Evolutionary conservation across 2,888 invertebrate genomes (phyloP), one percentile per base, ranked within the genome.

Genomic region (Empis livida): DNA sequence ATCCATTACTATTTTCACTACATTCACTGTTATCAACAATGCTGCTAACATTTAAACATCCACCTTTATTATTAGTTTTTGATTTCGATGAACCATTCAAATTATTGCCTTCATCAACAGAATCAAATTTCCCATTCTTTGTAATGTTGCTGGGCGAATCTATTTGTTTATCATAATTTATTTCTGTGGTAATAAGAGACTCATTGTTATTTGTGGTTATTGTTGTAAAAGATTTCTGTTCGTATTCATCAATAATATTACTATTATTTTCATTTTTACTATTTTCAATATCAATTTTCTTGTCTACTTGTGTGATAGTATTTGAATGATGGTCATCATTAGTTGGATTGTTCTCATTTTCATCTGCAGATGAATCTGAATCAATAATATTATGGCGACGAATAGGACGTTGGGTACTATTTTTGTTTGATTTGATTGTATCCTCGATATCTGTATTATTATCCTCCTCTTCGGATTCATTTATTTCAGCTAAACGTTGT

Each of bases 341-440:
- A 10, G 38, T 17, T 43, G 43, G 42, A 41, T 46, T 47, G 11
- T 9, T 39, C 10, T 4, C 37, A 10, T 23, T 45, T 35, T 48
- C 54, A 37, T 56, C 54, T 10, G 55, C 59, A 53, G 50, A 50
- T 6, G 62, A 63, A 57, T 67, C 65, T 46, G 67, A 67, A 57
- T 67, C 65, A 59, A 68, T 66, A 61, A 67, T 56, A 59, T 63
- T 64, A 56, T 55, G 56, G 53, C 64, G 64, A 56, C 63, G 64
- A 57, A 58, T 57, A 54, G 60, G 61, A 50, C 15, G 14, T 14
- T n/a, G 37, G 5, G n/a, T 14, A 37, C 10, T 20, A 27, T 23
- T 27, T 2, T 15, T 30, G 11, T 20, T 42, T 42, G 37, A 38
- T 38, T 15, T 41, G 10, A 15, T 41, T 41, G 13, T 20, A 8